phyloP scores from a whole-genome alignment of 2,888 invertebrate genomes.

The Cephalotes varians region DNA sequence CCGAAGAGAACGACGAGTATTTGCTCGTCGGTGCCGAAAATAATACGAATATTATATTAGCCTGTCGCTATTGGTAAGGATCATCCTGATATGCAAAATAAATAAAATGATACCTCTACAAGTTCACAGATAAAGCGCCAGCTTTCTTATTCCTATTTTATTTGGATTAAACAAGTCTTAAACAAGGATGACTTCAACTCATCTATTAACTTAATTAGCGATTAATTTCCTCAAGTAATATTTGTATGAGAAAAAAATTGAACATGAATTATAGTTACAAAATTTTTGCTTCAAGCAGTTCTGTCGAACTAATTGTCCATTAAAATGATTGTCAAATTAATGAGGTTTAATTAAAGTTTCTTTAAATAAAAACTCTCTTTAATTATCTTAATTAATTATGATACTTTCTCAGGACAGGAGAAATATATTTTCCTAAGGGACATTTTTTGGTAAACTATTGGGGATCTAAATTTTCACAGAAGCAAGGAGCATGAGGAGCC shows the following conservation, averaged over 20 bases:
- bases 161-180: too few relatives aligned
- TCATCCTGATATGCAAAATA: not conserved
- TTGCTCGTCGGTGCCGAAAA: conserved; percentile 85
- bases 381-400: conserved; percentile 4
- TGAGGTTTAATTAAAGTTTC: not conserved
- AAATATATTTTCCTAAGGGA: not conserved
- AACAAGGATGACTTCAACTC: too few relatives aligned
- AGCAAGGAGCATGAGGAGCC: conserved; percentile 83
- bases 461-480: not conserved
- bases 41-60: conserved; percentile 85
- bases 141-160: not conserved
- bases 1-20: conserved; percentile 86
- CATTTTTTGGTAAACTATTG: conserved; percentile 5
- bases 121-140: not conserved
- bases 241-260: not conserved
- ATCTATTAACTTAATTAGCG: not conserved
- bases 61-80: conserved; percentile 87
- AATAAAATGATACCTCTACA: not conserved
- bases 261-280: not conserved
- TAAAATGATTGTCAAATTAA: too few relatives aligned
- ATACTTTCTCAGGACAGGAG: not conserved
- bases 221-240: not conserved
- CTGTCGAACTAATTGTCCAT: not conserved
- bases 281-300: not conserved
- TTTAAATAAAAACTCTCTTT: not conserved